Evolutionary conservation across 2,888 invertebrate genomes (phyloP).

Genomic region (Drosophila quinaria): DNA sequence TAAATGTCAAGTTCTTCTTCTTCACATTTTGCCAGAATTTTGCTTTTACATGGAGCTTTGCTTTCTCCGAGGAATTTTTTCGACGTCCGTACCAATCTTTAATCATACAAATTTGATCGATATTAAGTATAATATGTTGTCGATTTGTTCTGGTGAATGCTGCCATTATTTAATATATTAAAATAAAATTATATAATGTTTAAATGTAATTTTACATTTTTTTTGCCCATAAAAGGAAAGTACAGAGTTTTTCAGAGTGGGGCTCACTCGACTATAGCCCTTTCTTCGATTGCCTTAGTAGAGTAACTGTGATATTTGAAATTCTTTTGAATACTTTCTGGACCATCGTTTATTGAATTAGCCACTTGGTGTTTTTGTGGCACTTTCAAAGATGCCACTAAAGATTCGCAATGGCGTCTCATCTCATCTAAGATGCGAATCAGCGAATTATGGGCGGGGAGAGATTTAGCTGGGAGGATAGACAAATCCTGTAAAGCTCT

Average conservation of each 20-base stretch:
- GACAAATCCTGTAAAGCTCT: conserved; percentile 15
- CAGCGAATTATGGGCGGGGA: neutral
- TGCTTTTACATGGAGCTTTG: too few species aligned
- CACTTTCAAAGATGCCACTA: neutral
- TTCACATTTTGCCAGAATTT: too few species aligned
- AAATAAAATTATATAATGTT: too few species aligned
- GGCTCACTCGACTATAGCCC: neutral
- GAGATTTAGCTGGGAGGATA: neutral
- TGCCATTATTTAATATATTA: too few species aligned
- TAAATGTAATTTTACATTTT: too few species aligned
- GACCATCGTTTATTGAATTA: neutral
- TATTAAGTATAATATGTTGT: too few species aligned
- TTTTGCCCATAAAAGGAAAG: too few species aligned
- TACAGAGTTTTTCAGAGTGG: neutral
- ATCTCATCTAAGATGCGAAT: conserved; percentile 11
- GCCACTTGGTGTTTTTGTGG: neutral
- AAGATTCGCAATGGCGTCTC: neutral
- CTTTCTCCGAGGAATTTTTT: too few species aligned
- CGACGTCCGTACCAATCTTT: too few species aligned
- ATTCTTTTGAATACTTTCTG: neutral
- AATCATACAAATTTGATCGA: too few species aligned
- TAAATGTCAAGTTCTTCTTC: too few species aligned
- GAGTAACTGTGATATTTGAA: neutral
- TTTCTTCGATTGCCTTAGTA: neutral
- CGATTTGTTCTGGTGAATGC: too few species aligned